phyloP scores from a whole-genome alignment of 2,797 vertebrate species.

The Sebastes melanostomus region DNA sequence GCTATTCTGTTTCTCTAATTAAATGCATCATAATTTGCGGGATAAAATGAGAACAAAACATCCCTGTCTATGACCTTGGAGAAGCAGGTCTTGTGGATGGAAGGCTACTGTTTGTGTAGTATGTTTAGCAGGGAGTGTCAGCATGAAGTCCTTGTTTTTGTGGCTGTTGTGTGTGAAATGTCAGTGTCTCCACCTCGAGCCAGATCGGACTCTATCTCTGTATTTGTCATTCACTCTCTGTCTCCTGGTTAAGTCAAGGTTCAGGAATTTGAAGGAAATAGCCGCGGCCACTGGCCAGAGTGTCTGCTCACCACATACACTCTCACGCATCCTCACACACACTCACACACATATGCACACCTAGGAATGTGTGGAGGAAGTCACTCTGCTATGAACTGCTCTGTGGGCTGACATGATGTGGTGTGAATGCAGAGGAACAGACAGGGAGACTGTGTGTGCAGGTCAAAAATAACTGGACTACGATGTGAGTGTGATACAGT shows the following conservation, averaged over 20 bases:
- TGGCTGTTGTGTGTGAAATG: constrained; percentile 34
- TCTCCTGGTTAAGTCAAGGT: constrained; percentile 46
- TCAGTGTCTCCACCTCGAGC: constrained; percentile 27
- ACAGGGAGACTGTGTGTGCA: background rate
- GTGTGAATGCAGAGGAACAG: constrained; percentile 17
- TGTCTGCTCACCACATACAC: constrained; percentile 42
- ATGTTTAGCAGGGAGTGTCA: constrained; percentile 32
- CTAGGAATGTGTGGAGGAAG: constrained; percentile 73
- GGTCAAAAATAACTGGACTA: background rate
- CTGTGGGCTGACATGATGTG: constrained; percentile 5
- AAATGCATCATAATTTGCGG: background rate
- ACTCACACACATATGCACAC: background rate
- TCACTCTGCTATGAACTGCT: constrained; percentile 13
- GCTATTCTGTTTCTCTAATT: background rate
- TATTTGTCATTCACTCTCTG: background rate
- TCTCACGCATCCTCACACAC: constrained; percentile 5
- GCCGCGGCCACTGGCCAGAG: constrained; percentile 46
- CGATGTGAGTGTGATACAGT: background rate
- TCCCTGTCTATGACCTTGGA: fast-evolving
- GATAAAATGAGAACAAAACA: background rate
- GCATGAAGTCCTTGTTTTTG: constrained; percentile 15
- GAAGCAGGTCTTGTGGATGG: background rate
- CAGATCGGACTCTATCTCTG: constrained; percentile 6
- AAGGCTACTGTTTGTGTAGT: background rate
- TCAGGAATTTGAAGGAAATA: constrained; percentile 78